Percentiles rank a stretch among this genome's conserved stretches.
These are phyloP conservation scores for Mycteria americana DNA, from an alignment of 2,797 vertebrate genomes.

Conservation along the genomic window DNA sequence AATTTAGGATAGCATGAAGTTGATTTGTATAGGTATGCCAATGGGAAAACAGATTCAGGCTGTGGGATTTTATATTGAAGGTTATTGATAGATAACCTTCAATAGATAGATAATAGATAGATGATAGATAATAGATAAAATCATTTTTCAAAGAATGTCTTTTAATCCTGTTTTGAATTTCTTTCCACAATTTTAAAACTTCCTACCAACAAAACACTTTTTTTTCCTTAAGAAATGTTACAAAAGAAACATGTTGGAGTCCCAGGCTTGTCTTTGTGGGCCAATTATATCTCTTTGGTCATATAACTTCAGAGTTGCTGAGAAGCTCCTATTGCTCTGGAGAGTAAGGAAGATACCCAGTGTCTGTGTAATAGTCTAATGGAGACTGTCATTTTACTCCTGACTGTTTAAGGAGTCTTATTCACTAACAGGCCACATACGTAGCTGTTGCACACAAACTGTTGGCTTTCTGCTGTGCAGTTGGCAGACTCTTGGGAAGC, in stretches of 20 bases:
- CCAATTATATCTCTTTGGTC: background rate
- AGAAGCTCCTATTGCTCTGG: background rate
- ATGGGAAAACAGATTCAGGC: background rate
- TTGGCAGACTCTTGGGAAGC: conserved; percentile 22
- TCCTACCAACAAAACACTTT: background rate
- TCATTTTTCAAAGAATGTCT: background rate
- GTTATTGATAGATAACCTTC: too few species aligned
- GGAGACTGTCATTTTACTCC: background rate
- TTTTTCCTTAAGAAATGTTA: background rate
- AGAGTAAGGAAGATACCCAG: background rate
- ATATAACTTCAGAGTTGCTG: background rate
- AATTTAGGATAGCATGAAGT: background rate
- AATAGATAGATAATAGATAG: too few species aligned
- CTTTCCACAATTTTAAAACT: background rate
- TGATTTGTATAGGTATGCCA: background rate
- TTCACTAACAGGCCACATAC: background rate
- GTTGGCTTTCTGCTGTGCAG: conserved; percentile 6
- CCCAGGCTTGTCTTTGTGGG: fast-evolving
- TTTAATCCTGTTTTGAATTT: background rate
- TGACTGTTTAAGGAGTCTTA: background rate
- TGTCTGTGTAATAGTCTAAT: background rate
- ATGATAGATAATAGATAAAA: too few species aligned
- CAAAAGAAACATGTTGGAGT: background rate
- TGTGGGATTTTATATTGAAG: background rate
- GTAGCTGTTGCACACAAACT: background rate